Base-by-base conservation (phyloP, 2,888 invertebrate genomes). In the Coelinius sp. region DNA sequence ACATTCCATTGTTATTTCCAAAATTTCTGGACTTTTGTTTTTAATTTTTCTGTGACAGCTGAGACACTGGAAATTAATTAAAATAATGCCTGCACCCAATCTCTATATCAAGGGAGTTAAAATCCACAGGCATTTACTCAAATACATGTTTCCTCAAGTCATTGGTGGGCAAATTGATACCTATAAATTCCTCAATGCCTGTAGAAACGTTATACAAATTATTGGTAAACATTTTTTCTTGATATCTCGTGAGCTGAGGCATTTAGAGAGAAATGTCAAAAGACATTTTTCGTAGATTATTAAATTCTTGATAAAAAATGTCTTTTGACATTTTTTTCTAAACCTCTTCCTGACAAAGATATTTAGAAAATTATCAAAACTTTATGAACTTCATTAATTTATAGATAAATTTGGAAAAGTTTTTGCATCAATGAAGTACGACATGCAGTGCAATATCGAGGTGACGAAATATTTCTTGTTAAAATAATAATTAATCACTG, bases 381-480 rank as follows among this genome's bases (percentile, higher is more conserved):
- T n/a, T n/a, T n/a, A n/a, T n/a, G n/a, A n/a, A n/a, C n/a, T n/a
- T n/a, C n/a, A n/a, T n/a, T 41, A 44, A 24, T 53, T 90, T 90
- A 77, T 89, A 94, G 94, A 94, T 81, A 90, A 91, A 78, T 91
- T 95, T 83, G 95, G 95, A 65, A 92, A 91, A 86, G 88, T 92
- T 14, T 94, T 94, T 86, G 89, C 92, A 56, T 93, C 94, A 25
- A 92, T 95, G 46, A 92, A 92, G 80, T 91, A 91, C 86, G 95
- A 95, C 82, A 93, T 95, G 91, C 91, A 91, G 88, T 92, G 93
- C 80, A 95, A 95, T 87, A 92, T 95, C 78, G 90, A 92, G 85
- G 94, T 94, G 89, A 90, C 90, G 38, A 24, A 8, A 3, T 22
- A 76, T 44, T 49, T 7, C 0, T 1, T 14, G 2, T 6, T 17